Base-by-base conservation (phyloP, 2,113 vertebrate species). In the Corvus cornix region DNA sequence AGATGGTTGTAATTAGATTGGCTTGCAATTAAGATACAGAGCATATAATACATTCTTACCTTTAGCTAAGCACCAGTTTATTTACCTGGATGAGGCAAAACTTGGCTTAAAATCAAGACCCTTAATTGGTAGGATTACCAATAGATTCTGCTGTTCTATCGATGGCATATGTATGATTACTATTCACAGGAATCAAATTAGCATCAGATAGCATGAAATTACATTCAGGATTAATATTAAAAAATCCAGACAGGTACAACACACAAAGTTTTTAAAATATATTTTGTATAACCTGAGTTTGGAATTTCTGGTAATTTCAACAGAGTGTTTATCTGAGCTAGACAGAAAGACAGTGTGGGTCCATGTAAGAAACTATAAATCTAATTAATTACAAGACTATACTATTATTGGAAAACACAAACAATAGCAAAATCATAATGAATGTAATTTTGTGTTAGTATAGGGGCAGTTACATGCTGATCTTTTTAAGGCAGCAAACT, bases 71-170 rank as follows among this genome's bases (percentile, higher is more conserved):
- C 24, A 90, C 55, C 73, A 90, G 79, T 56, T 87, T 58, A 93
- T 95, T 90, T 89, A 94, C 87, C 70, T 90, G 84, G 80, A 90
- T 87, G 69, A 96, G 55, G 83, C 77, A 96, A 94, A 95, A 97
- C 82, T 95, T 96, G 72, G 35, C 46, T 94, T 90, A 78, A 93
- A 95, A 95, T 52, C 69, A 43, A 84, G 92, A 96, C 81, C 10
- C 68, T 88, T 75, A 68, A 59, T 78, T 39, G 39, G 39, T 39
- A 39, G 39, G 39, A 39, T 11, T 74, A 62, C 35, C 41, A 89
- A 80, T 14, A 85, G 46, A 91, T 70, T 69, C 20, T 93, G 41
- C 48, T 90, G 12, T 48, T 81, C 84, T 84, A 21, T 64, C 49
- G 53, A 64, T n/a, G 95, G n/a, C 26, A 70, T 31, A 15, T 30